A percentile compares a stretch with the other conserved stretches of the same genome.
Evolutionary conservation across 2,797 vertebrate species (phyloP).

Genomic region (Rousettus madagascariensis): DNA sequence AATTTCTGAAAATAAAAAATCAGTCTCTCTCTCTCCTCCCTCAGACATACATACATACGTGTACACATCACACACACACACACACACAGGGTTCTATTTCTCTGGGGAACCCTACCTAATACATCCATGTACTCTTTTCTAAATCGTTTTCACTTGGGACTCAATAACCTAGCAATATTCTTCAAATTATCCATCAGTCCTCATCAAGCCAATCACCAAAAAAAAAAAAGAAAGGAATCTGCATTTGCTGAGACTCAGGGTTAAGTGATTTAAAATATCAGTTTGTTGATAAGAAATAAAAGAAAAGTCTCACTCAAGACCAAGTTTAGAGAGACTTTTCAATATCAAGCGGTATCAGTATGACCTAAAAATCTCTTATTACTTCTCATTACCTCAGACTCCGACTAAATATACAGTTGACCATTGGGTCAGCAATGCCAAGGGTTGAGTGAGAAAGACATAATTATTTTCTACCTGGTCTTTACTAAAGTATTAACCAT

Average conservation of each 20-base stretch:
- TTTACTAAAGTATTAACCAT: not conserved
- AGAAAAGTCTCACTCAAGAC: not conserved
- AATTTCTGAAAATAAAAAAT: not conserved
- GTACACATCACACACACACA: not conserved
- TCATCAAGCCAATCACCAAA: not conserved
- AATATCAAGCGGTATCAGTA: not conserved
- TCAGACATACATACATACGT: too few species aligned
- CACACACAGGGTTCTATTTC: not conserved
- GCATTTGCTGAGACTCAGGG: not conserved
- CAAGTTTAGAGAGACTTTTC: not conserved
- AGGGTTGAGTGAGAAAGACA: not conserved
- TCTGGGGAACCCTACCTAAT: not conserved
- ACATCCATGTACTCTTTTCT: not conserved
- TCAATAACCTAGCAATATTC: not conserved
- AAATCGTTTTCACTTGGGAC: not conserved
- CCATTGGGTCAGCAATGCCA: not conserved
- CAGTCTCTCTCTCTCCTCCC: not conserved
- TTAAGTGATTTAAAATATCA: not conserved
- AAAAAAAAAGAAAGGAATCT: not conserved
- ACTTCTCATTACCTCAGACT: not conserved
- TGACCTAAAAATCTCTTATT: too few species aligned
- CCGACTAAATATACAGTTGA: not conserved
- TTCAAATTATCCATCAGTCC: not conserved
- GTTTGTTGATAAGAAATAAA: not conserved
- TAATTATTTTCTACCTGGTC: not conserved